Conservation (phyloP, 2,113 vertebrate genomes). For the Serilophus lunatus region DNA sequence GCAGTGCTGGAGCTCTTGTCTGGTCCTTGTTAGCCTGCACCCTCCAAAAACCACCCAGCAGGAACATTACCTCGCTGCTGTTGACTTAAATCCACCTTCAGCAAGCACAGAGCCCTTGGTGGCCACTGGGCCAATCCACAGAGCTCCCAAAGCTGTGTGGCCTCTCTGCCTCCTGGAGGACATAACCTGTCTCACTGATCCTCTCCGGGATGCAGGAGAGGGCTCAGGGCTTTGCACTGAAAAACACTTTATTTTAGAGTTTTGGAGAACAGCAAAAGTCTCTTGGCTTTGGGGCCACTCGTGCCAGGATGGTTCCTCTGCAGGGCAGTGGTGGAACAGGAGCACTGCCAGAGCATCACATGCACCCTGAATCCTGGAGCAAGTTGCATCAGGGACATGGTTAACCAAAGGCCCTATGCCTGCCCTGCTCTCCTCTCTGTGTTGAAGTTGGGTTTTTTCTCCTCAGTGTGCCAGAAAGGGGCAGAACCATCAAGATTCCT, state of each 20-base stretch:
- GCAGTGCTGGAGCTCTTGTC: background rate
- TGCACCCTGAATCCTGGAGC: background rate
- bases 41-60: background rate
- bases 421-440: background rate
- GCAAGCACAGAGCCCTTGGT: background rate
- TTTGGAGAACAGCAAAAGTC: background rate
- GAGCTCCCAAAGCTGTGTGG: rapidly evolving
- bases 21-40: background rate
- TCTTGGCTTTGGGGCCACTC: background rate
- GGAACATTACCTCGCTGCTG: background rate
- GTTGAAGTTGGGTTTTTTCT: background rate
- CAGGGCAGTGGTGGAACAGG: background rate
- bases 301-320: background rate
- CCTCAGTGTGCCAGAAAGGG: background rate
- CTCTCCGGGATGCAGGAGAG: background rate
- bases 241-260: background rate
- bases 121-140: background rate
- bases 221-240: background rate
- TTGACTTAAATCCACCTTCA: background rate
- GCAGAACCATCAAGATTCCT: background rate
- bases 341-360: rapidly evolving
- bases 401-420: background rate
- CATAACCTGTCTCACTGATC: background rate
- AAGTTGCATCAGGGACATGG: background rate
- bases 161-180: background rate